Percentiles rank a stretch among this genome's conserved stretches.
phyloP scores from a whole-genome alignment of 2,113 vertebrate species.

The Brachypodius melanocephalos region DNA sequence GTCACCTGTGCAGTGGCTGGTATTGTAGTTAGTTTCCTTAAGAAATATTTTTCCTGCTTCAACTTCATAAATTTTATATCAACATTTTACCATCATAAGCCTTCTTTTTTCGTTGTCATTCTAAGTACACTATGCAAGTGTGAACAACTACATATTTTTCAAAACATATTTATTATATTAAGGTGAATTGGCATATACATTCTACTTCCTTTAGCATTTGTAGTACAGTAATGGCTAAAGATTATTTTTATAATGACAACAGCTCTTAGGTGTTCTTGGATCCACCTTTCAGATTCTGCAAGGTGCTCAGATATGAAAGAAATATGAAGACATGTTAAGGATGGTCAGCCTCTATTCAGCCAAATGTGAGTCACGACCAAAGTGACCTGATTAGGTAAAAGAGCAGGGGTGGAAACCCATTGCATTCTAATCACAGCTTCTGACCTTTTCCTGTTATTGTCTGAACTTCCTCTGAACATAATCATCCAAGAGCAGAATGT shows the following conservation, averaged over 20 bases:
- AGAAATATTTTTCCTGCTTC: not conserved
- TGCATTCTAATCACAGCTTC: not conserved
- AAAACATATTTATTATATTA: not conserved
- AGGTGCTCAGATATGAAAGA: not conserved
- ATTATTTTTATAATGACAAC: not conserved
- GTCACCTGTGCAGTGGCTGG: not conserved
- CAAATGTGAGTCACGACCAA: not conserved
- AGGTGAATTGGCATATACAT: not conserved
- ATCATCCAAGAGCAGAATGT: slow-evolving; percentile 6
- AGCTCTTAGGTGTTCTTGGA: not conserved
- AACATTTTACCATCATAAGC: not conserved
- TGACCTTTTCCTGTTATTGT: not conserved
- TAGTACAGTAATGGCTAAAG: not conserved
- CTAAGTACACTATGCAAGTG: not conserved
- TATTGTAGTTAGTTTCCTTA: not conserved
- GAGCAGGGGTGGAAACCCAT: not conserved
- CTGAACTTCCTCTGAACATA: slow-evolving; percentile 21
- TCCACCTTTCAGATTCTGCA: not conserved
- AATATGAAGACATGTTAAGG: fast-evolving
- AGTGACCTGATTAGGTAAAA: not conserved
- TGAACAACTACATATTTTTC: not conserved
- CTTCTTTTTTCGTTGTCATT: not conserved
- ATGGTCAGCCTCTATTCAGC: not conserved
- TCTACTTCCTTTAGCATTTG: not conserved
- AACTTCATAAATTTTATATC: not conserved